Conservation (phyloP, 37 sponge, comb jelly and placozoan species). For the Diacarnus erythraeanus region DNA sequence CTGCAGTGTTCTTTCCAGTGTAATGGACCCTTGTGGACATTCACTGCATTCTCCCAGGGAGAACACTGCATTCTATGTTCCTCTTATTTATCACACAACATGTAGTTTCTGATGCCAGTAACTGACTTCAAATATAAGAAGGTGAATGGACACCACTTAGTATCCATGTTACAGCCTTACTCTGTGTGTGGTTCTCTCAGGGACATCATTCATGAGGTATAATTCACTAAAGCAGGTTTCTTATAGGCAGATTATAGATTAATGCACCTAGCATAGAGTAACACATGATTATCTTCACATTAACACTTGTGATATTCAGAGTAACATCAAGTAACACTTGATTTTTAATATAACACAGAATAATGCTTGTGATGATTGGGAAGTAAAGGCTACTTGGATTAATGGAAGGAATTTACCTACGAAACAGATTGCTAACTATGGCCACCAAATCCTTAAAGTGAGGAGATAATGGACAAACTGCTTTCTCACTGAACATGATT, state of each 20-base stretch:
- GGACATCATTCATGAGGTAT: neutral
- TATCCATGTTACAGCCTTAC: neutral
- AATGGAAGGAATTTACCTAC: neutral
- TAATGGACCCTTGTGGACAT: too few relatives aligned
- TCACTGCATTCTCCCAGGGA: too few relatives aligned
- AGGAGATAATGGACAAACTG: neutral
- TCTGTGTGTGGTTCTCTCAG: neutral
- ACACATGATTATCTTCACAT: too few relatives aligned
- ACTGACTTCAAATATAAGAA: neutral
- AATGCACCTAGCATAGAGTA: too few relatives aligned
- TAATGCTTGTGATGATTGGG: neutral
- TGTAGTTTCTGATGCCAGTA: neutral
- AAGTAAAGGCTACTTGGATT: neutral
- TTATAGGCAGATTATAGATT: too few relatives aligned
- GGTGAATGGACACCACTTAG: neutral
- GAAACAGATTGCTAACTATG: neutral
- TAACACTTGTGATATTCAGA: too few relatives aligned
- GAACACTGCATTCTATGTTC: neutral
- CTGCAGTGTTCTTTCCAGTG: too few relatives aligned
- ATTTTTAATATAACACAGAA: too few relatives aligned
- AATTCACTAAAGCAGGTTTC: neutral
- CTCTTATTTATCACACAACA: too few relatives aligned
- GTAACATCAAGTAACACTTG: too few relatives aligned
- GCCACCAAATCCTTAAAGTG: neutral
- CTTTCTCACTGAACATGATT: neutral